phyloP scores from a whole-genome alignment of 2,113 vertebrate genomes.

The Atractosteus spatula region DNA sequence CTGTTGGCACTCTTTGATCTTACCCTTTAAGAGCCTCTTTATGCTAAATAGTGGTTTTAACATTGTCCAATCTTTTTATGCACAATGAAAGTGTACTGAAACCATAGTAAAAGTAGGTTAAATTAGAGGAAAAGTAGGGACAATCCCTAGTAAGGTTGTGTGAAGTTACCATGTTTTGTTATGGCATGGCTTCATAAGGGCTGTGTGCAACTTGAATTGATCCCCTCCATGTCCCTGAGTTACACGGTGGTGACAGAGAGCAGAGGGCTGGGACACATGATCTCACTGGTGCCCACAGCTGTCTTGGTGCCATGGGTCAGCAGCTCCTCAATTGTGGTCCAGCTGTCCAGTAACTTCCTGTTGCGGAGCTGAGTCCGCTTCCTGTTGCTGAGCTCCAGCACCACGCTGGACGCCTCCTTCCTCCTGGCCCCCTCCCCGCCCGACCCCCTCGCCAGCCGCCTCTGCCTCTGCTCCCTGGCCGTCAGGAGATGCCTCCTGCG shows the following conservation, averaged over 20 bases:
- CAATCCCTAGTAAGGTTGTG: background rate
- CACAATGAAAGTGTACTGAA: too few species aligned
- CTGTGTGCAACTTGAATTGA: background rate
- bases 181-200: background rate
- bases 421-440: constrained; percentile 19
- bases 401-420: constrained; percentile 39
- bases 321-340: constrained; percentile 74
- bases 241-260: constrained; percentile 70
- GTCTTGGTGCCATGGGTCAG: constrained; percentile 60
- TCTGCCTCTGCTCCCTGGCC: constrained; percentile 56
- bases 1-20: too few species aligned
- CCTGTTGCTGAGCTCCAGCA: constrained; percentile 66
- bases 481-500: constrained; percentile 59
- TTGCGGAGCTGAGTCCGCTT: constrained; percentile 67
- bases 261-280: constrained; percentile 57
- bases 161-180: background rate
- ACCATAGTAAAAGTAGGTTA: background rate
- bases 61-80: too few species aligned
- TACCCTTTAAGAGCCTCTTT: too few species aligned
- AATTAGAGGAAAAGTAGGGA: background rate
- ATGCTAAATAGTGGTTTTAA: too few species aligned
- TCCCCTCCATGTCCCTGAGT: background rate
- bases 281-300: constrained; percentile 37
- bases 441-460: constrained; percentile 22
- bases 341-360: constrained; percentile 71